A percentile compares a stretch with the other conserved stretches of the same genome.
phyloP scores from a whole-genome alignment of 2,888 invertebrate species.

The Disparrhopalites patrizii region DNA sequence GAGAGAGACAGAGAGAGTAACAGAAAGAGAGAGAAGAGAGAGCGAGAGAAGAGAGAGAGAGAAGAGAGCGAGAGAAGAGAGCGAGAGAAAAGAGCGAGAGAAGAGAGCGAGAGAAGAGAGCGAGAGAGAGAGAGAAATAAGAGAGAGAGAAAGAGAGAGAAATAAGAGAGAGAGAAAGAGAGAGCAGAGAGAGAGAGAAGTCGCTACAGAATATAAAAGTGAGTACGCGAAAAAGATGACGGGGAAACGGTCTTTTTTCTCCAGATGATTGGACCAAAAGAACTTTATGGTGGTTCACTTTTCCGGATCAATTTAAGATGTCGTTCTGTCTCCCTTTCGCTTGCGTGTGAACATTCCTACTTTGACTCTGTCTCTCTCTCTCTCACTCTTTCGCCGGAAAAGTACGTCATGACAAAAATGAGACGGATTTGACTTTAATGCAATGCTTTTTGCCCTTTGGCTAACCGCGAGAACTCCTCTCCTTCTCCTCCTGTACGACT shows the following conservation, averaged over 20 bases:
- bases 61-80: no score
- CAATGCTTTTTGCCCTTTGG: conserved; percentile 1
- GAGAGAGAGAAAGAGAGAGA: background rate
- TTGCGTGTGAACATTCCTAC: conserved; percentile 19
- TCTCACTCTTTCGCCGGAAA: background rate
- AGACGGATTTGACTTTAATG: conserved; percentile 8
- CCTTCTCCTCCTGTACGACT: background rate
- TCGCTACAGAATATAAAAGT: no score
- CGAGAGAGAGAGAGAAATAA: no score
- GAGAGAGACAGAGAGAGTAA: background rate
- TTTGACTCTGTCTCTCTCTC: background rate
- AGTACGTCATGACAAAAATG: background rate
- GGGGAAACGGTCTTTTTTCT: conserved; percentile 13
- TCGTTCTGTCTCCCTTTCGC: conserved; percentile 8
- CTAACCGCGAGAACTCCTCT: no score
- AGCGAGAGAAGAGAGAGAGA: background rate
- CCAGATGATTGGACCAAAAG: conserved; percentile 21
- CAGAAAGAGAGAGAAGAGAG: background rate
- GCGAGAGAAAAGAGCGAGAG: background rate
- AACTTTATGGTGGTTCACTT: conserved; percentile 11
- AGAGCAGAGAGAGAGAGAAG: no score
- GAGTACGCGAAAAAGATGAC: background rate
- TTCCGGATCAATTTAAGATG: conserved; percentile 26
- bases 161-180: background rate
- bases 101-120: background rate